A percentile compares a stretch with the other conserved stretches of the same genome.
Conservation (phyloP, 2,113 vertebrate genomes). For the Oncorhynchus kisutch region DNA sequence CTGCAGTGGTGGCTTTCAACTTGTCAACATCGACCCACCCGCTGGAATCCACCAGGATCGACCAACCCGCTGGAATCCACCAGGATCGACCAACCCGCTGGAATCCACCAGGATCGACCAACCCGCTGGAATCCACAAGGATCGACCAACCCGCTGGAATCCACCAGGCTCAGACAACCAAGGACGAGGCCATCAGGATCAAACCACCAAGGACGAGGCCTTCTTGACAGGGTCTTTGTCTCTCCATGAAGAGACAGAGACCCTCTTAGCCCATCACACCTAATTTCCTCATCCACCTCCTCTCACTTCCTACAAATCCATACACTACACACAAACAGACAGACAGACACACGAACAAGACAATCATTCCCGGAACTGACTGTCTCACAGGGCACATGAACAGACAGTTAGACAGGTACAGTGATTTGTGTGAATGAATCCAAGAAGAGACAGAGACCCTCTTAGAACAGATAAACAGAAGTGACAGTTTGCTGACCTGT, state of each 20-base stretch:
- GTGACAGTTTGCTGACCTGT: no score
- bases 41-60: background rate
- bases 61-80: no score
- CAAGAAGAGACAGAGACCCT: no score
- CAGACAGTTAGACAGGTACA: background rate
- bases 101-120: conserved; percentile 20
- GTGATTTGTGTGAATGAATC: no score
- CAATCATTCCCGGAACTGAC: no score
- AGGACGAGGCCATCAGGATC: no score
- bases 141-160: conserved; percentile 16
- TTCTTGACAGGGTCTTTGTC: no score
- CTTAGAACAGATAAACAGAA: no score
- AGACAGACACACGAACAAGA: no score
- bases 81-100: background rate
- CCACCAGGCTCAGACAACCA: background rate
- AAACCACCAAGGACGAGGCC: no score
- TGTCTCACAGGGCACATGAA: background rate
- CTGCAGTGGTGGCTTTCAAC: conserved; percentile 26
- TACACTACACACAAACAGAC: background rate
- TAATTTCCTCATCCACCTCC: conserved; percentile 9
- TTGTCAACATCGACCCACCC: conserved; percentile 28
- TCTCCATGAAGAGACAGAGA: conserved; percentile 1
- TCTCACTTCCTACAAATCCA: background rate
- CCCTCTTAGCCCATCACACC: conserved; percentile 7
- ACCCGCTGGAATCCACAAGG: background rate